Conservation (phyloP, 2,797 vertebrate species). For the Micropoecilia bifurca region DNA sequence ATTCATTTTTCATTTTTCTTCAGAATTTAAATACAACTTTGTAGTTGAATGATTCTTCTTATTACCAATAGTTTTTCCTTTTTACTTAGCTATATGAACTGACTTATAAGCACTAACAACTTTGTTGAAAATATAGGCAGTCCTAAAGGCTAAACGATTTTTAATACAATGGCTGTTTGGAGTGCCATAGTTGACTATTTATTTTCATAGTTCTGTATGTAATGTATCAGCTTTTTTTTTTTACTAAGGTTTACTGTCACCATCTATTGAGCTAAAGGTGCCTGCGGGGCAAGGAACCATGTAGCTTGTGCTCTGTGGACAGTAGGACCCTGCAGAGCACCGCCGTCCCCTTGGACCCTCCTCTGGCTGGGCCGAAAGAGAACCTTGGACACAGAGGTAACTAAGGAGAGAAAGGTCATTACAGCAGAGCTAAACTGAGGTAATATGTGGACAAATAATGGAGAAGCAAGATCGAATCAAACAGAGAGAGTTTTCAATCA, state of each 20-base stretch:
- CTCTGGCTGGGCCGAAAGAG: conserved; percentile 74
- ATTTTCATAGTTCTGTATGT: neutral
- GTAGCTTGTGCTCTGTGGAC: conserved; percentile 74
- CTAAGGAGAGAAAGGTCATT: conserved; percentile 60
- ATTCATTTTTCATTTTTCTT: neutral
- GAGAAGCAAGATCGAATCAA: conserved; percentile 24
- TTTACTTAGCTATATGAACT: neutral
- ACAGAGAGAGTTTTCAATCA: conserved; percentile 16
- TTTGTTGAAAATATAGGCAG: neutral
- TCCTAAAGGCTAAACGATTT: conserved; percentile 2
- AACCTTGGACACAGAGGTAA: conserved; percentile 79
- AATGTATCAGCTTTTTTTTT: conserved; percentile 19
- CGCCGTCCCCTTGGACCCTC: conserved; percentile 70
- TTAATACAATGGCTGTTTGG: conserved; percentile 1
- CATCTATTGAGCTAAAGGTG: conserved; percentile 77
- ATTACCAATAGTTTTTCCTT: neutral
- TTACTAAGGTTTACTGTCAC: conserved; percentile 55
- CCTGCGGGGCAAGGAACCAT: conserved; percentile 81
- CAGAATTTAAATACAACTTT: neutral
- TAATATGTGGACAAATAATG: conserved; percentile 39
- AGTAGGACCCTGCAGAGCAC: conserved; percentile 82
- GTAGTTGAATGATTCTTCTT: neutral
- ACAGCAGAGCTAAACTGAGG: conserved; percentile 17
- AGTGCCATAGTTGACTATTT: neutral
- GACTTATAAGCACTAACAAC: neutral